Evolutionary conservation across 1,140 invertebrate genomes (phyloP).

Genomic region (Solen grandis): DNA sequence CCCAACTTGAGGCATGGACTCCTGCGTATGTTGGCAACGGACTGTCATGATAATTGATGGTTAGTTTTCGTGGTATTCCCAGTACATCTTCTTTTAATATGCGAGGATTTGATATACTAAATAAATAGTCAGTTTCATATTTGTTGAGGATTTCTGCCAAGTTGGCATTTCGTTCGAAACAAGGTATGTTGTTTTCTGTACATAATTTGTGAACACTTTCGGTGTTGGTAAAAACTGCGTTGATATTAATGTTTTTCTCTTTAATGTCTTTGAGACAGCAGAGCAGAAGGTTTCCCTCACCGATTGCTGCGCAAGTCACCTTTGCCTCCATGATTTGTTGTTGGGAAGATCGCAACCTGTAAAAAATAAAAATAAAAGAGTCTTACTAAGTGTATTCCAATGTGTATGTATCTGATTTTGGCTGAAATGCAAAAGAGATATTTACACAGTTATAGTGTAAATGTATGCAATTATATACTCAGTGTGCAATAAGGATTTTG

Average conservation of each 20-base stretch:
- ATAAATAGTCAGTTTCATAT: constrained; percentile 55
- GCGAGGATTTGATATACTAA: constrained; percentile 68
- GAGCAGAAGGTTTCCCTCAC: constrained; percentile 64
- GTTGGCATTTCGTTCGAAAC: constrained; percentile 42
- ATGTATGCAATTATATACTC: no score
- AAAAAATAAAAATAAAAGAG: no score
- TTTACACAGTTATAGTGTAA: no score
- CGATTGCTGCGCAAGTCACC: constrained; percentile 61
- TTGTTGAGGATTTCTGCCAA: constrained; percentile 51
- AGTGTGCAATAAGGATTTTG: no score
- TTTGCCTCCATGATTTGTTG: not conserved
- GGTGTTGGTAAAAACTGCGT: constrained; percentile 60
- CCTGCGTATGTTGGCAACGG: constrained; percentile 66
- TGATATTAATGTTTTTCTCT: constrained; percentile 29
- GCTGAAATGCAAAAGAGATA: no score
- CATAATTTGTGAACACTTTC: constrained; percentile 47
- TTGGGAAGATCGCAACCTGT: no score
- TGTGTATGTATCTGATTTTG: no score
- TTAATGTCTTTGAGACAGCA: constrained; percentile 54
- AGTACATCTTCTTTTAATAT: constrained; percentile 59
- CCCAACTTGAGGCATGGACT: constrained; percentile 67
- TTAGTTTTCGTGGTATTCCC: constrained; percentile 48
- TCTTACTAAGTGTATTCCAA: no score
- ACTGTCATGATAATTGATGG: constrained; percentile 69
- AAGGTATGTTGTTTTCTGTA: constrained; percentile 44